Evolutionary conservation across 2,888 invertebrate species (phyloP).

Genomic region (Protophormia terraenovae): DNA sequence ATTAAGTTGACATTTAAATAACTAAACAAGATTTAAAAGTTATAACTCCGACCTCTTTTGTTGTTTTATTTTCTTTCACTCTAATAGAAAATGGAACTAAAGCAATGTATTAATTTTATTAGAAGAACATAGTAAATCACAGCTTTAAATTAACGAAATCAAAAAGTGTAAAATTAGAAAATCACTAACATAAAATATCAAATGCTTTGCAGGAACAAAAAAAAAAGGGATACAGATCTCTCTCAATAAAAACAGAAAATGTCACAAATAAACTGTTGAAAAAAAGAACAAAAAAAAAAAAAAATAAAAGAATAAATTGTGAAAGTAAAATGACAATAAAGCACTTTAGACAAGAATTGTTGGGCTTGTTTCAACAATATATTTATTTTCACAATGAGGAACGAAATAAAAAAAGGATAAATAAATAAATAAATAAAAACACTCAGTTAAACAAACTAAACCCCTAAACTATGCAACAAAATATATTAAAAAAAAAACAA

Average conservation of each 20-base stretch:
- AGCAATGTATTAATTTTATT: conserved; percentile 15
- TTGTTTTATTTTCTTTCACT: not conserved
- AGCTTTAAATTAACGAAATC: conserved; percentile 52
- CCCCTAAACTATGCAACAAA: conserved; percentile 23
- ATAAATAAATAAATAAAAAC: conserved; percentile 14
- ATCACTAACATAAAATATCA: conserved; percentile 28
- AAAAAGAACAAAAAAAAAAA: not conserved
- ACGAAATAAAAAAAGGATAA: not conserved
- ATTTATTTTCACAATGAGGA: not conserved
- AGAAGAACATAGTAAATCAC: conserved; percentile 33
- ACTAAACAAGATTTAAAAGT: not conserved
- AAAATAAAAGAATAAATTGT: conserved; percentile 25
- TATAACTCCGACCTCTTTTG: not conserved
- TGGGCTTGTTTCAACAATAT: conserved; percentile 9
- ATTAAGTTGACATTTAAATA: conserved; percentile 5
- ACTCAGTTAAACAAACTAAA: not conserved
- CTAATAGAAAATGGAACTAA: not conserved
- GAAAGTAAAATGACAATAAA: conserved; percentile 37
- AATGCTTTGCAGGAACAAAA: not conserved
- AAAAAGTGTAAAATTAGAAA: conserved; percentile 61
- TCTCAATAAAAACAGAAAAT: not conserved
- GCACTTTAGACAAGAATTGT: not conserved
- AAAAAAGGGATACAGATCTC: not conserved
- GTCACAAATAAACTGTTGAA: not conserved
- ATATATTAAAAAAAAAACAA: not conserved